Evolutionary conservation across 1,140 invertebrate species (phyloP), one percentile per base, ranked within the genome.

Genomic region (Euura lappo): DNA sequence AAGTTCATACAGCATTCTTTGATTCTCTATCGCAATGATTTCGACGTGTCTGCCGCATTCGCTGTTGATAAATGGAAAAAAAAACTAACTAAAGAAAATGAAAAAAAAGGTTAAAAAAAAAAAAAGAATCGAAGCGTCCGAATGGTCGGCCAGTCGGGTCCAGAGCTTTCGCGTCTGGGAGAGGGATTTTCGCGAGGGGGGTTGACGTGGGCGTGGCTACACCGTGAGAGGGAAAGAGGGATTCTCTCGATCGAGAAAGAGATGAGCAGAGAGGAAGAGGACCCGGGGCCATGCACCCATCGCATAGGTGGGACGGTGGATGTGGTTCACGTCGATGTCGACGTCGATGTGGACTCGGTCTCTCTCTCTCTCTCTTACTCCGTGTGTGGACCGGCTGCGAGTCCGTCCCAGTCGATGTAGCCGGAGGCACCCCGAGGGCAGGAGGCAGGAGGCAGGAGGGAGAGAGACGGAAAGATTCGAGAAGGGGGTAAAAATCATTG

Each of bases 401-500:
- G 13, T 64, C 13, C 60, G 60, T 28, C 28, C 28, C 10, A 68
- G 66, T 42, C 13, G 66, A 28, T 28, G 66, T 42, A 28, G 68
- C 42, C 11, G 8, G 69, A 70, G 43, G 28, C 28, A 28, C 28
- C 28, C 28, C 28, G 65, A 68, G 71, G 28, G 28, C 28, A 28
- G 28, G 28, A 28, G 28, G 28, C 28, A 28, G 28, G 28, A 28
- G 28, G 28, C 28, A 28, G 28, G 28, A 28, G 28, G 28, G 28
- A 28, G 28, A 28, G 28, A 71, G 69, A 71, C 69, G 74, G 77
- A 76, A 73, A 72, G 69, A 66, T 43, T 45, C 60, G 11, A 42
- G 43, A 45, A 68, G 5, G 85, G 85, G 87, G 87, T 87, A 88
- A 88, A 88, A 88, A 88, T 87, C 86, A 87, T 88, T 88, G 87